A percentile compares a stretch with the other conserved stretches of the same genome.
Evolutionary conservation across 2,113 vertebrate species (phyloP).

Genomic region (Eurypyga helias): DNA sequence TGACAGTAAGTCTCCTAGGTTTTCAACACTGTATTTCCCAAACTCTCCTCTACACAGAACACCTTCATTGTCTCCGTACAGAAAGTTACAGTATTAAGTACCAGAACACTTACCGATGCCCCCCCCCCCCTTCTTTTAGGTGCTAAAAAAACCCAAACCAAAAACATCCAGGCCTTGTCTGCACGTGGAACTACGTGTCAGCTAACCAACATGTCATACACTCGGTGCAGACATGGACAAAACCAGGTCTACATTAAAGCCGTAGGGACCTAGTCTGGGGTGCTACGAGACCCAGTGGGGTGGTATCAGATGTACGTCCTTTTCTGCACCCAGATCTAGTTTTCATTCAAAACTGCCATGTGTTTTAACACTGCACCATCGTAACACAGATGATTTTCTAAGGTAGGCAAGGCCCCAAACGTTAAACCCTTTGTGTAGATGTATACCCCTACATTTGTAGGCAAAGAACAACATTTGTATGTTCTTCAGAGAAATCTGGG

Average conservation of each 20-base stretch:
- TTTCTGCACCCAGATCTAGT: conserved; percentile 10
- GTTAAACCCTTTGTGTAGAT: not conserved
- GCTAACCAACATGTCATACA: not conserved
- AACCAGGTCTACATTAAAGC: not conserved
- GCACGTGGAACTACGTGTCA: not conserved
- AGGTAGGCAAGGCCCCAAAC: conserved; percentile 59
- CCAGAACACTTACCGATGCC: not conserved
- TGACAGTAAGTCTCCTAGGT: not conserved
- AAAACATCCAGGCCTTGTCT: not conserved
- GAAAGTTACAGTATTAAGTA: not conserved
- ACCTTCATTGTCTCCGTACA: not conserved
- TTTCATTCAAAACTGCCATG: not conserved
- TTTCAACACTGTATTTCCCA: not conserved
- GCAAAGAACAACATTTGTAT: not conserved
- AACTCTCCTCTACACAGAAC: not conserved
- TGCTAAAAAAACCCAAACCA: not conserved
- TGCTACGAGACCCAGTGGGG: not conserved
- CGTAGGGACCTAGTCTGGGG: not conserved
- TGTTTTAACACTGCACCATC: not conserved
- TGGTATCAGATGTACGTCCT: not conserved
- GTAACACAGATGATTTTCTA: conserved; percentile 17
- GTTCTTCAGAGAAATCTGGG: not conserved
- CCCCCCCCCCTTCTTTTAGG: not conserved
- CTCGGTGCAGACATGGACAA: conserved; percentile 25
- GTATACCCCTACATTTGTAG: not conserved